These are phyloP conservation scores for Drosophila bipectinata DNA, from an alignment of 1,140 invertebrate genomes.

Conservation along the genomic window DNA sequence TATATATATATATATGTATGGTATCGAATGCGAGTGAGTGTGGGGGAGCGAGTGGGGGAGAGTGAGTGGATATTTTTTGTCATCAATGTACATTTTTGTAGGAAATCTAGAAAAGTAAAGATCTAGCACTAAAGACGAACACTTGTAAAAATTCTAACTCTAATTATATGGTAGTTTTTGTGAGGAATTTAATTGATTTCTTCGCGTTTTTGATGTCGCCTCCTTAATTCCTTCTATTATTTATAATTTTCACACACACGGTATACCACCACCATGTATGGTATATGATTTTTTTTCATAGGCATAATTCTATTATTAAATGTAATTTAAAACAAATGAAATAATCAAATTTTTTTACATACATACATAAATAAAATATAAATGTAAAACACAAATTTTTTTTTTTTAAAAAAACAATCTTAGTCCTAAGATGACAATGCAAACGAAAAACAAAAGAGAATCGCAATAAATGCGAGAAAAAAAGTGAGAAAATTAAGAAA, in stretches of 20 bases:
- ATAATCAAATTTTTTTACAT: slow-evolving; percentile 82
- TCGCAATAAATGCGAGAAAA: background rate
- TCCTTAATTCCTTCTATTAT: slow-evolving; percentile 12
- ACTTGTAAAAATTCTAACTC: slow-evolving; percentile 44
- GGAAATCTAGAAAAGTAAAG: slow-evolving; percentile 30
- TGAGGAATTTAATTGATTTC: background rate
- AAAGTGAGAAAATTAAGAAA: slow-evolving; percentile 9
- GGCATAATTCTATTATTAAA: slow-evolving; percentile 74
- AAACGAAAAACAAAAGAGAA: slow-evolving; percentile 26
- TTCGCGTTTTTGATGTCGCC: background rate
- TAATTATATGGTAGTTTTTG: slow-evolving; percentile 23
- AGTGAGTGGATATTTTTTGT: slow-evolving; percentile 34
- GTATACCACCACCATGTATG: background rate
- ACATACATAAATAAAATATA: slow-evolving; percentile 79
- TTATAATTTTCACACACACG: slow-evolving; percentile 4
- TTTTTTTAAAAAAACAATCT: slow-evolving; percentile 53
- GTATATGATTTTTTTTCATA: slow-evolving; percentile 53
- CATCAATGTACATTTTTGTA: slow-evolving; percentile 46
- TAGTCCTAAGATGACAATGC: slow-evolving; percentile 46
- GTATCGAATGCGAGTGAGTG: slow-evolving; percentile 24
- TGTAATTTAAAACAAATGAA: slow-evolving; percentile 67
- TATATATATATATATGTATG: background rate
- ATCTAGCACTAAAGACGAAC: slow-evolving; percentile 43
- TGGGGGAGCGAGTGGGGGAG: slow-evolving; percentile 22
- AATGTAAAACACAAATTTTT: slow-evolving; percentile 76